phyloP scores from a whole-genome alignment of 2,113 vertebrate species.

The Anarhynchus alexandrinus region DNA sequence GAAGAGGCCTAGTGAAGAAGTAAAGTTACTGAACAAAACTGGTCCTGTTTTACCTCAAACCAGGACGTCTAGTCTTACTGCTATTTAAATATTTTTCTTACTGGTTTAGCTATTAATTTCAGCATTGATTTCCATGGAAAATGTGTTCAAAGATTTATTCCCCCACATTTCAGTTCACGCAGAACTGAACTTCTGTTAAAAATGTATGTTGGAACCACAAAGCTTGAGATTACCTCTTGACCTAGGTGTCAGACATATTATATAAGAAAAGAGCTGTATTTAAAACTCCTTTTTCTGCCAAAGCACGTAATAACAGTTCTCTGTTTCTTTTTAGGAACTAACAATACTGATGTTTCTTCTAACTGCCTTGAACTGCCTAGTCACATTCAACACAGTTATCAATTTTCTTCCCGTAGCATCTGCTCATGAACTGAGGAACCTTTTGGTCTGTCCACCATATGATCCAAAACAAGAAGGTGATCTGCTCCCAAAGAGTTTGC shows the following conservation, averaged over 20 bases:
- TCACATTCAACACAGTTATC: background rate
- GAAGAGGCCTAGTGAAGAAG: too few species aligned
- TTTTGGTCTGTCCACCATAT: background rate
- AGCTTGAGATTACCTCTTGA: background rate
- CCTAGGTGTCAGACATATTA: background rate
- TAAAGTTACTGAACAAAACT: too few species aligned
- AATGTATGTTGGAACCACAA: background rate
- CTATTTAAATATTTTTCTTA: background rate
- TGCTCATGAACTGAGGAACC: background rate
- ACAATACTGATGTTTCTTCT: background rate
- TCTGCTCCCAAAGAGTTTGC: background rate
- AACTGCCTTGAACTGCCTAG: background rate
- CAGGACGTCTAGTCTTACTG: too few species aligned
- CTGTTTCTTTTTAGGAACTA: background rate
- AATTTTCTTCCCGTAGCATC: background rate
- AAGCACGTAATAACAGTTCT: background rate
- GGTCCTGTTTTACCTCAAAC: too few species aligned
- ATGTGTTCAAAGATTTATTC: background rate
- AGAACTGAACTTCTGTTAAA: background rate
- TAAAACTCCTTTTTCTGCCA: background rate
- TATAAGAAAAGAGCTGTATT: background rate
- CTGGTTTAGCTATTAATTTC: background rate
- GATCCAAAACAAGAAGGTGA: background rate
- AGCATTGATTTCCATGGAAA: background rate
- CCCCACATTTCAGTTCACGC: background rate